Evolutionary conservation across 2,797 vertebrate genomes (phyloP).

Genomic region (Trachops cirrhosus): DNA sequence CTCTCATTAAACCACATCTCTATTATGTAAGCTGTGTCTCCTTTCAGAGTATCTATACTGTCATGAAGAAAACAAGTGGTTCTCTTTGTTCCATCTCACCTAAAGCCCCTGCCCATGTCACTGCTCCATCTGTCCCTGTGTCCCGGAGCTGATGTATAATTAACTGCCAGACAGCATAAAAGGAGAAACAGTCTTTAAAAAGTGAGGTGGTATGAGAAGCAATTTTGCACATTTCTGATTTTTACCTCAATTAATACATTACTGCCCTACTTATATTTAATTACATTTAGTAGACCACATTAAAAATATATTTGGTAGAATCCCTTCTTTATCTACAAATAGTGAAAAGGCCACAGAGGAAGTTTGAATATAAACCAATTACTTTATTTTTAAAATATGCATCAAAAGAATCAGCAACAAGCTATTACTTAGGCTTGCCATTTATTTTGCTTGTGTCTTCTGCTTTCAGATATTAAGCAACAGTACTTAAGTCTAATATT

Average conservation of each 20-base stretch:
- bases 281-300: neutral
- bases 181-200: neutral
- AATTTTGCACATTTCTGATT: neutral
- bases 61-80: neutral
- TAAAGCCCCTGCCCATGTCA: neutral
- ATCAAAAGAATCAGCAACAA: neutral
- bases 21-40: neutral
- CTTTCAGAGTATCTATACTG: neutral
- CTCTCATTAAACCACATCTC: slow-evolving; percentile 67
- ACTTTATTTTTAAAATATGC: neutral
- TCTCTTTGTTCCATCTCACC: neutral
- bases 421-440: neutral
- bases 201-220: neutral
- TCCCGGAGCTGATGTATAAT: neutral
- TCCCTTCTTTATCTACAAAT: neutral
- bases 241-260: neutral
- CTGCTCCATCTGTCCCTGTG: neutral
- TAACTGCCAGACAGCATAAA: neutral
- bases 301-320: neutral
- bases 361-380: neutral
- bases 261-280: neutral
- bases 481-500: neutral
- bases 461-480: slow-evolving; percentile 9
- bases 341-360: neutral
- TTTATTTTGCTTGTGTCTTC: neutral